Percentiles rank a stretch among this genome's conserved stretches.
These are phyloP conservation scores for Dorcus parallelipipedus DNA, from an alignment of 2,888 invertebrate genomes.

Conservation along the genomic window DNA sequence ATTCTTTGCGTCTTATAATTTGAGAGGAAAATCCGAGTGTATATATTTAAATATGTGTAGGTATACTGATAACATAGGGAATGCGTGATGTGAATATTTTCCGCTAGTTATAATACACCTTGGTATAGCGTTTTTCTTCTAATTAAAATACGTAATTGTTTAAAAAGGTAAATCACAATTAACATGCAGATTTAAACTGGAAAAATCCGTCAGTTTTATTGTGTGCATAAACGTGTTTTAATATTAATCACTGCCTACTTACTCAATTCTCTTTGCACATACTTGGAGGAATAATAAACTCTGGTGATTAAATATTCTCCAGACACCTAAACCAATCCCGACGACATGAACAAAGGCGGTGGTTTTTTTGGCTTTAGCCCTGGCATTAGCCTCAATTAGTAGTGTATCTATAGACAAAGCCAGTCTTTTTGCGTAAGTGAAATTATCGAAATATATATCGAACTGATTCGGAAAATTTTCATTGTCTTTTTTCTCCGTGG, in stretches of 20 bases:
- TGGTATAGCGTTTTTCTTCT: no score
- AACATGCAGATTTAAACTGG: no score
- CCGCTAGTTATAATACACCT: no score
- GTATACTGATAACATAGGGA: no score
- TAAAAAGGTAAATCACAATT: no score
- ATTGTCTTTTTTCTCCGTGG: conserved; percentile 1
- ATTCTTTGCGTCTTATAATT: no score
- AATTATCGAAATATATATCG: conserved; percentile 44
- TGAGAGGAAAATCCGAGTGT: no score
- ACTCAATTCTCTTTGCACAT: conserved; percentile 29
- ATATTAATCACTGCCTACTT: conserved; percentile 9
- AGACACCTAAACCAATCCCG: conserved; percentile 36
- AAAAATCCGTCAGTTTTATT: no score
- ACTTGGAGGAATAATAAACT: conserved; percentile 30
- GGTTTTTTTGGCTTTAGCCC: conserved; percentile 44
- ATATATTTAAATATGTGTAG: no score
- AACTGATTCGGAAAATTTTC: conserved; percentile 7
- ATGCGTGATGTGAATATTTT: no score
- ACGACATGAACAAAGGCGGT: conserved; percentile 47
- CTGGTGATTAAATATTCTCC: conserved; percentile 31
- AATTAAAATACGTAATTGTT: no score
- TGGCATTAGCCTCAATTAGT: conserved; percentile 46
- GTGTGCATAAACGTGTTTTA: not conserved
- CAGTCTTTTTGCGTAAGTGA: conserved; percentile 44
- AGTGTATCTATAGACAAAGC: conserved; percentile 45